Evolutionary conservation across 2,888 invertebrate species (phyloP).

Genomic region (Zaprionus obscuricornis): DNA sequence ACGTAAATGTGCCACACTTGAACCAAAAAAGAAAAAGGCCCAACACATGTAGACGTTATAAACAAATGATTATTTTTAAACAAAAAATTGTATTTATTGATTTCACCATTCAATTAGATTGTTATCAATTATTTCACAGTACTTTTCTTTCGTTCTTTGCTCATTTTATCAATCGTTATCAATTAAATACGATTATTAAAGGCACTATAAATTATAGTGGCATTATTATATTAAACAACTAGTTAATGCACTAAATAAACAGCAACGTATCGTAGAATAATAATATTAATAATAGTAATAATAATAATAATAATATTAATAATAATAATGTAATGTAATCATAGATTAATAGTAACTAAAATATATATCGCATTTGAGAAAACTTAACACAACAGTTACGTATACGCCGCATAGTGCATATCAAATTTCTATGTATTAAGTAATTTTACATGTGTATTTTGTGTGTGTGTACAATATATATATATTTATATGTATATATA

Average conservation of each 20-base stretch:
- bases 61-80: constrained; percentile 60
- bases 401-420: constrained; percentile 46
- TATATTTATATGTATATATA: constrained; percentile 9
- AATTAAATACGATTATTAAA: constrained; percentile 72
- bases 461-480: constrained; percentile 24
- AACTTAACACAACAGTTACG: constrained; percentile 70
- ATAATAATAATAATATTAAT: no score
- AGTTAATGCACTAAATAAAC: constrained; percentile 70
- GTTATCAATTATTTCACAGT: constrained; percentile 78
- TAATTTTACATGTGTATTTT: constrained; percentile 24
- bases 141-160: constrained; percentile 69
- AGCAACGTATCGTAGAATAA: constrained; percentile 57
- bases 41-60: constrained; percentile 18
- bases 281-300: no score
- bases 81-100: constrained; percentile 74
- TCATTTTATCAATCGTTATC: no score
- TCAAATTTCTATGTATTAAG: constrained; percentile 30
- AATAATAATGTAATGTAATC: no score
- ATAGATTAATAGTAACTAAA: constrained; percentile 69
- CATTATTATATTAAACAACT: constrained; percentile 44
- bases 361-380: constrained; percentile 76
- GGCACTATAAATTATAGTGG: constrained; percentile 61
- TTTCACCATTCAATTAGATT: constrained; percentile 76
- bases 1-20: neutral
- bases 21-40: no score